Evolutionary conservation across 1,140 invertebrate species (phyloP).

Genomic region (Ceratina calcarata): DNA sequence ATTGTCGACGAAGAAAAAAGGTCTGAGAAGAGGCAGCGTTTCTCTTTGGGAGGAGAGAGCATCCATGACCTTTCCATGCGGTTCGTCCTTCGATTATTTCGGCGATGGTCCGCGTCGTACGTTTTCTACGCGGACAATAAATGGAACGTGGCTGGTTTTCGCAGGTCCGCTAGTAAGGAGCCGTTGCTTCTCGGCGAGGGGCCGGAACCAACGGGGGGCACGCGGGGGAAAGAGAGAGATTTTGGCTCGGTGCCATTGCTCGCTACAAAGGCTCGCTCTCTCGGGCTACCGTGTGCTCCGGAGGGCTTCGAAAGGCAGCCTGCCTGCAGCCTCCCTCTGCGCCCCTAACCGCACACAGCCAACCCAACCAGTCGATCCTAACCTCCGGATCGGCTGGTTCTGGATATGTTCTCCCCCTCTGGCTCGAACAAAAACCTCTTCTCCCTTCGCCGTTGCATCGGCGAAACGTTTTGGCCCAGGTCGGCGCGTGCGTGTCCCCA

Average conservation of each 20-base stretch:
- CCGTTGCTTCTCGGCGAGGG: neutral
- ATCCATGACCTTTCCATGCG: slow-evolving; percentile 38
- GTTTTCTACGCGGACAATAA: slow-evolving; percentile 69
- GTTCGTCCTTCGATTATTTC: slow-evolving; percentile 45
- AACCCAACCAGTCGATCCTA: slow-evolving; percentile 29
- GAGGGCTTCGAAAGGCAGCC: slow-evolving; percentile 16
- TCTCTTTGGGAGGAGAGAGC: neutral
- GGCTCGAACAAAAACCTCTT: slow-evolving; percentile 7
- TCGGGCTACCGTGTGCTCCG: slow-evolving; percentile 26
- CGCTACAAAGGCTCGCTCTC: slow-evolving; percentile 54
- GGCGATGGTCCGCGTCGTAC: slow-evolving; percentile 40
- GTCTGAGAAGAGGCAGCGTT: neutral
- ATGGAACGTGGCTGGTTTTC: slow-evolving; percentile 70
- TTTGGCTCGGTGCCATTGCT: slow-evolving; percentile 73
- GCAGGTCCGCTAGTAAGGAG: slow-evolving; percentile 71
- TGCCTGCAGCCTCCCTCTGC: slow-evolving; percentile 56
- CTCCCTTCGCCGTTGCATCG: slow-evolving; percentile 3
- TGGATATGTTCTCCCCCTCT: slow-evolving; percentile 5
- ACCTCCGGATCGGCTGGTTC: slow-evolving; percentile 54
- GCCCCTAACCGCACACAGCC: slow-evolving; percentile 7
- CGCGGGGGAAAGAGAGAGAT: slow-evolving; percentile 54
- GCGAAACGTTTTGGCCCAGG: slow-evolving; percentile 12
- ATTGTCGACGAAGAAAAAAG: neutral
- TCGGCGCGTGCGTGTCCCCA: slow-evolving; percentile 26
- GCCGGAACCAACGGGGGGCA: neutral